A percentile compares a stretch with the other conserved stretches of the same genome.
Evolutionary conservation across 2,113 vertebrate genomes (phyloP).

Genomic region (Channa argus): DNA sequence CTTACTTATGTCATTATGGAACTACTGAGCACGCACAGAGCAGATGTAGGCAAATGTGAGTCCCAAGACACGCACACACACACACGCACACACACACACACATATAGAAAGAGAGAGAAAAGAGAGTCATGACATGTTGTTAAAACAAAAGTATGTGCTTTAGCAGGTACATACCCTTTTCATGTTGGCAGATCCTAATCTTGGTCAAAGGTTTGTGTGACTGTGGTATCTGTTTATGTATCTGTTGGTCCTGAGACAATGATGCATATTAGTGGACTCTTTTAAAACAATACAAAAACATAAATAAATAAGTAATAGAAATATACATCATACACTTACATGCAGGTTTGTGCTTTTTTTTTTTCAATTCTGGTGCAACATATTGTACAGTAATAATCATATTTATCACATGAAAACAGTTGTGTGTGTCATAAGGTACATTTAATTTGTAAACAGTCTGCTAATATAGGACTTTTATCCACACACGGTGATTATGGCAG

Average conservation of each 20-base stretch:
- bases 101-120: not conserved
- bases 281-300: no score
- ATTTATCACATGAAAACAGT: no score
- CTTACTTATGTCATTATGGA: constrained; percentile 72
- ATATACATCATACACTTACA: no score
- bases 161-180: constrained; percentile 11
- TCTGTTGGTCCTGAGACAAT: not conserved
- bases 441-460: no score
- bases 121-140: constrained; percentile 34
- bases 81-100: constrained; percentile 3
- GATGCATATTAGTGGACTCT: no score
- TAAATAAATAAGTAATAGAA: no score
- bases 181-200: constrained; percentile 22
- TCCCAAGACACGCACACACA: constrained; percentile 19
- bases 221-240: not conserved
- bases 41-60: constrained; percentile 20
- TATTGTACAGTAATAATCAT: no score
- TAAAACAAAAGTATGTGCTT: constrained; percentile 35
- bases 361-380: no score
- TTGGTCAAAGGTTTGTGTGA: constrained; percentile 1
- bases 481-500: no score
- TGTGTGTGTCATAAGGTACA: no score
- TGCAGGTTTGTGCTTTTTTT: no score
- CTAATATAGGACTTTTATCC: no score
- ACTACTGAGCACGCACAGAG: constrained; percentile 21